phyloP scores from a whole-genome alignment of 2,888 invertebrate species.

The Incurvaria masculella region DNA sequence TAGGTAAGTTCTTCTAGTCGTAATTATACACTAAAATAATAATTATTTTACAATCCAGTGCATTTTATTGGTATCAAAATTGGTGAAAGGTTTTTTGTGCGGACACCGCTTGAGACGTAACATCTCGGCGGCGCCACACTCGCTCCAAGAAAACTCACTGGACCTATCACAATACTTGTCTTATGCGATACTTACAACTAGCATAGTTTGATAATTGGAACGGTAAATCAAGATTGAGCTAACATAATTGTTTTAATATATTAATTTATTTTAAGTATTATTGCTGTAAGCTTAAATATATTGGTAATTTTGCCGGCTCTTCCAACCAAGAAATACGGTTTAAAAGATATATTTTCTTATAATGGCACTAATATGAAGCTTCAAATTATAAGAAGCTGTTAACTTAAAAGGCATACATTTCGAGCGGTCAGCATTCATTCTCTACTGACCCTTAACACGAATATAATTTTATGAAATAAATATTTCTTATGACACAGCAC shows the following conservation, averaged over 20 bases:
- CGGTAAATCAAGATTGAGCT: conserved; percentile 54
- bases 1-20: conserved; percentile 33
- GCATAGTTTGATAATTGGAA: conserved; percentile 52
- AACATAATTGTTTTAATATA: conserved; percentile 51
- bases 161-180: conserved; percentile 51
- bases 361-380: too few relatives aligned
- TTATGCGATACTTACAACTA: conserved; percentile 37
- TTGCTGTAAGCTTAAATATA: conserved; percentile 46
- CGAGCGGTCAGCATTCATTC: too few relatives aligned
- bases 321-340: too few relatives aligned
- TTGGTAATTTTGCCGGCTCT: background rate
- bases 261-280: conserved; percentile 50
- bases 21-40: background rate
- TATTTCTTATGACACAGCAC: too few relatives aligned
- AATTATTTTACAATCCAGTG: background rate
- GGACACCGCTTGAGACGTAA: too few relatives aligned
- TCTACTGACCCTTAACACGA: too few relatives aligned
- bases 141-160: conserved; percentile 30
- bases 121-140: too few relatives aligned
- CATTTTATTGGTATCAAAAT: background rate
- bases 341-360: too few relatives aligned
- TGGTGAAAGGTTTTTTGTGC: too few relatives aligned
- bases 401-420: too few relatives aligned
- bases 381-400: too few relatives aligned
- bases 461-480: too few relatives aligned